Evolutionary conservation across 2,113 vertebrate genomes (phyloP), one percentile per base, ranked within the genome.

Genomic region (Aspidoscelis tigris): DNA sequence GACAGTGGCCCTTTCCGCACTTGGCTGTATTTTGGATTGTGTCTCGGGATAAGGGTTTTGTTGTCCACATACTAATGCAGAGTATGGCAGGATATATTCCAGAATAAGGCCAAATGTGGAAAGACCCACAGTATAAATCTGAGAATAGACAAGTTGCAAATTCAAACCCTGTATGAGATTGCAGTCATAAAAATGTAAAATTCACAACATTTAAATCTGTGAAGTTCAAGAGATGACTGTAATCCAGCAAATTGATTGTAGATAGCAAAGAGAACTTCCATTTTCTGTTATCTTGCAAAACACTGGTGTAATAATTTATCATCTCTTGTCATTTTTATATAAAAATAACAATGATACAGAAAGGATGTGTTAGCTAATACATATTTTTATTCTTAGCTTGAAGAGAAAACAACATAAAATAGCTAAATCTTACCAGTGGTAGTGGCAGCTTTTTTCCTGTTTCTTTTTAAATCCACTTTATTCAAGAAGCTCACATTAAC

Each of bases 341-440:
- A n/a, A 44, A 18, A 33, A 70, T 72, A 72, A 50, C 76, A 61
- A 72, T 72, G 1, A 47, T 75, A 55, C 72, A 72, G 68, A 78
- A 84, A 78, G 44, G 66, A 78, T 22, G 69, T n/a, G 43, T 3
- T 64, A 41, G 47, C 55, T 76, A 72, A 64, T 68, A 83, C n/a
- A 76, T 78, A 78, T 64, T 84, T 47, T 58, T 78, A 61, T 72
- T 71, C 75, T 71, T 53, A 33, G 7, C 64, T 39, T 78, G 68
- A 84, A 84, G 72, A 84, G 53, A 65, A 72, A 65, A 76, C 41
- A 72, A 20, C 83, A 84, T 22, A 33, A n/a, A 72, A 53, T 43
- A 50, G 24, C 33, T 72, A 20, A 22, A 33, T 78, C 33, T 41
- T 50, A 84, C 22, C 20, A 20, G 44, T 55, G 64, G 68, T 53